Conservation (phyloP, 2,888 invertebrate species). For the Pachymerium ferrugineum region DNA sequence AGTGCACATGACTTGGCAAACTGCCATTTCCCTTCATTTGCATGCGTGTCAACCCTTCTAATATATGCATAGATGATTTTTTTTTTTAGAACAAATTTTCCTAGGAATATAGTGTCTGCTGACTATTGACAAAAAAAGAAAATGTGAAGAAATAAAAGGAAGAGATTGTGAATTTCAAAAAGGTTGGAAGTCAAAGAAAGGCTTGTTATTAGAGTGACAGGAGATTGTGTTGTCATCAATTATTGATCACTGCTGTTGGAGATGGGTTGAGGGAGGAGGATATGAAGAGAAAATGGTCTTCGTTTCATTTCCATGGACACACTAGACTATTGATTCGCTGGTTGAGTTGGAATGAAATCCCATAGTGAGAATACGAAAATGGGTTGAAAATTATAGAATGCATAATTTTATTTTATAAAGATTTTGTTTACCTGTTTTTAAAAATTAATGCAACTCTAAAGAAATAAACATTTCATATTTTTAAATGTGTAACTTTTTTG, state of each 20-base stretch:
- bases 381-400: too few relatives aligned
- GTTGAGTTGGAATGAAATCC: too few relatives aligned
- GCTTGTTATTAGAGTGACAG: conserved; percentile 6
- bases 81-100: not conserved
- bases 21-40: conserved; percentile 25
- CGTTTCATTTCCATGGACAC: not conserved
- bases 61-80: conserved; percentile 11
- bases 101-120: too few relatives aligned
- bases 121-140: too few relatives aligned
- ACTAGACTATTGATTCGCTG: too few relatives aligned
- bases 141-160: not conserved
- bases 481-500: too few relatives aligned
- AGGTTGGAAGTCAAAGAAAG: not conserved
- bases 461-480: too few relatives aligned
- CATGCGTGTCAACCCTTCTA: not conserved
- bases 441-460: too few relatives aligned
- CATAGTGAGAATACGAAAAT: too few relatives aligned
- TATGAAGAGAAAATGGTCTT: too few relatives aligned
- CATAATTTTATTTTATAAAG: too few relatives aligned
- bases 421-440: too few relatives aligned
- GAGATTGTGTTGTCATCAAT: conserved; percentile 22
- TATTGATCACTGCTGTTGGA: not conserved
- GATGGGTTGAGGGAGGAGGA: not conserved
- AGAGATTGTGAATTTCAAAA: not conserved
- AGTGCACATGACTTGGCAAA: not conserved